These are phyloP conservation scores for Ochotona curzoniae DNA, from an alignment of 2,113 vertebrate genomes.

Conservation along the genomic window DNA sequence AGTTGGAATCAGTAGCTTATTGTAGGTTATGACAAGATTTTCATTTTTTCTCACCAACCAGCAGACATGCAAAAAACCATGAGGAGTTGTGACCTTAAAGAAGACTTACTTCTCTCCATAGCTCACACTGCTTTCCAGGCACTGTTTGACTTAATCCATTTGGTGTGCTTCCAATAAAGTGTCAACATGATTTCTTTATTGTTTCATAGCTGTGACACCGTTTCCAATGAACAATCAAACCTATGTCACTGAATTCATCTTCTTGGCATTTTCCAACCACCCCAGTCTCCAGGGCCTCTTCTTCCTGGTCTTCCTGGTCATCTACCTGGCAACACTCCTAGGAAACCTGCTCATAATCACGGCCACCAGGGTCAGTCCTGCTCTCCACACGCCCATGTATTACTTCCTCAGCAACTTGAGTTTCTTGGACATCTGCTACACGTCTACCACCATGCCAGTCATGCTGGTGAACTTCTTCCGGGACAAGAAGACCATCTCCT, in stretches of 20 bases:
- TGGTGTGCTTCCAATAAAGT: not conserved
- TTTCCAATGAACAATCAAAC: conserved; percentile 31
- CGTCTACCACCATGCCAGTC: not conserved
- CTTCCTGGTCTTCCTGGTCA: conserved; percentile 1
- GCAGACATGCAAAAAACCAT: not conserved
- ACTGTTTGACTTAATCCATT: not conserved
- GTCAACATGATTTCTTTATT: not conserved
- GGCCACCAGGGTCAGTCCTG: not conserved
- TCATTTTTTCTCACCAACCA: not conserved
- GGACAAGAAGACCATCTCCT: conserved; percentile 61
- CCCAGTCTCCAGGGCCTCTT: not conserved
- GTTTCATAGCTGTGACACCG: not conserved
- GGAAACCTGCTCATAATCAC: not conserved
- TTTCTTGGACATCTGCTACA: not conserved
- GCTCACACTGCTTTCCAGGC: not conserved
- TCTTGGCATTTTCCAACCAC: conserved; percentile 36
- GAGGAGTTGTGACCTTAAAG: not conserved
- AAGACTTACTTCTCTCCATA: not conserved
- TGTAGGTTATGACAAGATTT: not conserved
- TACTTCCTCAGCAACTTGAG: conserved; percentile 44
- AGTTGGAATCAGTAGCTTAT: not conserved
- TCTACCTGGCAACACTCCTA: not conserved
- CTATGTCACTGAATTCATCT: not conserved
- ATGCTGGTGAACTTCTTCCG: conserved; percentile 63
- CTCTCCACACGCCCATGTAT: not conserved